phyloP scores from a whole-genome alignment of 2,888 invertebrate genomes.

The Brachycybe producta region DNA sequence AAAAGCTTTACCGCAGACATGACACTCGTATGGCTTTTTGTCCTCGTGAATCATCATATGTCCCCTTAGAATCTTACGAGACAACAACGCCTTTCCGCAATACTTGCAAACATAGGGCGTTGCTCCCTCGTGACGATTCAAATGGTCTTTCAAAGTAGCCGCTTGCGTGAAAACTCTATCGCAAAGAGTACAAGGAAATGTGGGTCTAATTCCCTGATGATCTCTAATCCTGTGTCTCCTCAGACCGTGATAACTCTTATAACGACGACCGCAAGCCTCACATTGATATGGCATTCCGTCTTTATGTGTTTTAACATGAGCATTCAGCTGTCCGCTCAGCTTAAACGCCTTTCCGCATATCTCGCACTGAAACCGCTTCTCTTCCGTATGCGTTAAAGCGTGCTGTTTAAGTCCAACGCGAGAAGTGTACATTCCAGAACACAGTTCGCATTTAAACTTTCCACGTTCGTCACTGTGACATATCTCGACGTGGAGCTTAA shows the following conservation, averaged over 20 bases:
- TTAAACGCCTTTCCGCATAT: constrained; percentile 8
- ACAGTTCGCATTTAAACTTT: constrained; percentile 7
- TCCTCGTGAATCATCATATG: constrained; percentile 11
- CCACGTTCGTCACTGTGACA: constrained; percentile 5
- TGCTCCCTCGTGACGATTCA: constrained; percentile 2
- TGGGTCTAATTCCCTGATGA: constrained; percentile 1
- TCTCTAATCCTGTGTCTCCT: neutral
- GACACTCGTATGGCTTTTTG: constrained; percentile 24
- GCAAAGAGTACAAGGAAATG: neutral
- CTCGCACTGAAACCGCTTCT: constrained; percentile 6
- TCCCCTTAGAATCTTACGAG: neutral
- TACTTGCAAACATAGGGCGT: constrained; percentile 5
- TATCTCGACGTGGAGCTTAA: constrained; percentile 20
- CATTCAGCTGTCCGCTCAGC: neutral
- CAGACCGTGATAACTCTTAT: neutral
- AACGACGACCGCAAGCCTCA: constrained; percentile 6
- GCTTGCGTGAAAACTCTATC: constrained; percentile 4
- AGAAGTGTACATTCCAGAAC: neutral
- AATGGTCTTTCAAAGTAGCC: constrained; percentile 1
- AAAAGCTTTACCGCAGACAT: constrained; percentile 32
- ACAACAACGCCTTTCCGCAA: constrained; percentile 9
- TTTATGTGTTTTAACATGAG: constrained; percentile 4
- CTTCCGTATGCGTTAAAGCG: neutral
- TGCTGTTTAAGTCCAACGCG: constrained; percentile 4
- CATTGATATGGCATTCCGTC: constrained; percentile 1